phyloP scores from a whole-genome alignment of 37 sponge, comb jelly and placozoan genomes.

The Chondrilla cf. caribensis region DNA sequence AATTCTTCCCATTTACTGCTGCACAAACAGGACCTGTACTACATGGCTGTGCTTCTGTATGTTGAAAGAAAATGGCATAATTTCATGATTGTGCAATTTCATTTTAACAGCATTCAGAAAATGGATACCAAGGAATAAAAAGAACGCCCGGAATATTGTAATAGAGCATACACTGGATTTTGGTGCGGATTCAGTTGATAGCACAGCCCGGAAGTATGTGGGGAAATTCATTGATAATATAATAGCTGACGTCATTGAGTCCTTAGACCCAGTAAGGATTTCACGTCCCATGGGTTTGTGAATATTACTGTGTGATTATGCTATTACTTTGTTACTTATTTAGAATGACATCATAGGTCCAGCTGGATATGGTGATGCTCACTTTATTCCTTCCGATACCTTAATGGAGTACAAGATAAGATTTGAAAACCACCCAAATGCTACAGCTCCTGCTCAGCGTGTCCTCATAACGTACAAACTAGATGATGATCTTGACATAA shows the following conservation, averaged over 20 bases:
- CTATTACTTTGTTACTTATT: background rate
- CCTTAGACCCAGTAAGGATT: background rate
- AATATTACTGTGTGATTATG: background rate
- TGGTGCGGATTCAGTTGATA: too few species aligned
- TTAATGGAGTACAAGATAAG: slow-evolving; percentile 30
- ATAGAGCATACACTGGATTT: too few species aligned
- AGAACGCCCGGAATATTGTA: too few species aligned
- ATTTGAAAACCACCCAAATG: slow-evolving; percentile 43
- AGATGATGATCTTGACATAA: slow-evolving; percentile 26
- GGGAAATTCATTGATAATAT: too few species aligned
- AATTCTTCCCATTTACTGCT: too few species aligned
- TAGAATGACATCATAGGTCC: slow-evolving; percentile 44
- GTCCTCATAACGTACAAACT: slow-evolving; percentile 17
- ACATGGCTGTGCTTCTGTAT: too few species aligned
- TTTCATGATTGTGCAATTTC: too few species aligned
- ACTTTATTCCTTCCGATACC: slow-evolving; percentile 24
- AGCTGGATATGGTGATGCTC: slow-evolving; percentile 27
- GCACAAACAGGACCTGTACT: too few species aligned
- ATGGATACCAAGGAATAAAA: too few species aligned
- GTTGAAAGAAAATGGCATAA: too few species aligned
- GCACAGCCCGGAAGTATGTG: too few species aligned
- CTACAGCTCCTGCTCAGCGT: slow-evolving; percentile 37
- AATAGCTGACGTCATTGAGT: background rate
- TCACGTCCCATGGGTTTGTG: background rate
- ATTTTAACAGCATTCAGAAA: too few species aligned